Evolutionary conservation across 2,113 vertebrate species (phyloP), one percentile per base, ranked within the genome.

Genomic region (Oreotrochilus melanogaster): DNA sequence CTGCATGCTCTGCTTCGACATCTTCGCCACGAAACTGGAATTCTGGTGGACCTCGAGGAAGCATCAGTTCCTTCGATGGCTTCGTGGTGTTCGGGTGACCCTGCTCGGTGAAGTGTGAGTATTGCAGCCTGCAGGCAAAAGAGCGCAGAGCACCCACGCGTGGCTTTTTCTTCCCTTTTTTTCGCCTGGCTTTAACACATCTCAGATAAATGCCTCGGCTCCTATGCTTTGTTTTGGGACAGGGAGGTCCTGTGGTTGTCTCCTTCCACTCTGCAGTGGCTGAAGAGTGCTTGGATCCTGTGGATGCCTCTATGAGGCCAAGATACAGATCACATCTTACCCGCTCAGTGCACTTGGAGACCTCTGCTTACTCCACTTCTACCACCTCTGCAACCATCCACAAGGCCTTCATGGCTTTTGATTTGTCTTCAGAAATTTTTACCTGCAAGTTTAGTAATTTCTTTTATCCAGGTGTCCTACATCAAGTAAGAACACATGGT

Each of bases 101-200:
- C 96, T 93, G 74, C 88, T 92, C 14, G 96, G 95, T 37, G 91
- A 50, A 56, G 24, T 58, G 57, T 1, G 48, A 69, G 94, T 28
- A 92, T 18, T 96, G 92, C 93, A 97, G 4, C 33, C 62, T 24
- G 24, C 5, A 8, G 2, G 3, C 37, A 50, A 50, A 17, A 18
- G 39, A 23, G 25, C 1, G 48, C 33, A 17, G 2, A 47, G 30
- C 31, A 0, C 1, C 25, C 9, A 1, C 1, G 10, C 19, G 0
- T 0, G 18, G 11, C 1, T 28, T 27, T 31, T 18, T 6, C 37
- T 5, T 27, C 22, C 35, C 2, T 31, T 58, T 9, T 5, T 4
- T 30, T 2, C 31, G 25, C 23, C 35, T 28, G 60, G 37, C 47
- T 61, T 8, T 43, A 7, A 17, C 37, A 7, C 16, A 23, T 31